Base-by-base conservation (phyloP, 2,888 invertebrate species). In the Reticulitermes lucifugus region DNA sequence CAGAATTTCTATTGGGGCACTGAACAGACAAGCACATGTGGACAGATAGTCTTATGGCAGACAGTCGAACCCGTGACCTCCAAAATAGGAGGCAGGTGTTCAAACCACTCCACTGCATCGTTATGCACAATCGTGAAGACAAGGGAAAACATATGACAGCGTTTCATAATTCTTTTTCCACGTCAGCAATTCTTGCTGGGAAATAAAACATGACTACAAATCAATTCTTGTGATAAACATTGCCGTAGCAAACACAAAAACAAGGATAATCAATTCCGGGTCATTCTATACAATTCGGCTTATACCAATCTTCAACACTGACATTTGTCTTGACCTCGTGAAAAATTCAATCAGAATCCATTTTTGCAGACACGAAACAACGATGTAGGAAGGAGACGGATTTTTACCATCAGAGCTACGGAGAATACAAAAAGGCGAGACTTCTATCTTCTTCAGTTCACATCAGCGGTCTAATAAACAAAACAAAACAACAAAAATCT, bases 301-400 rank as follows among this genome's bases (percentile, higher is more conserved):
- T 73, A 18, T 41, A 73, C 73, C 73, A 73, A 3, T 73, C 60
- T n/a, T 25, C 18, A 55, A 60, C 77, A 46, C n/a, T 22, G 77
- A 77, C 41, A 81, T 81, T 81, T 81, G 29, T 81, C 35, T 81
- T 43, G 35, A 41, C 81, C 81, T 70, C 46, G 65, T 81, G 81
- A 81, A 81, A 81, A 81, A 81, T 81, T 81, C 81, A 81, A 70
- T 35, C 65, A 35, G 70, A 81, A 46, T 81, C 81, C 25, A 60
- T 70, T 46, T n/a, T 81, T 70, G 81, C 65, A 70, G 81, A 41
- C 43, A n/a, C 5, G 70, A 81, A 81, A 81, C 70, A 81, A 81
- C 41, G 81, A n/a, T 41, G 65, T 6, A 29, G 5, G 21, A 41
- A 41, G 21, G 14, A 35, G 41, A 77, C n/a, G 22, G 25, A 25